Percentiles rank a stretch among this genome's conserved stretches.
These are phyloP conservation scores for Pseudois nayaur DNA, from an alignment of 2,113 vertebrate genomes.

Conservation along the genomic window DNA sequence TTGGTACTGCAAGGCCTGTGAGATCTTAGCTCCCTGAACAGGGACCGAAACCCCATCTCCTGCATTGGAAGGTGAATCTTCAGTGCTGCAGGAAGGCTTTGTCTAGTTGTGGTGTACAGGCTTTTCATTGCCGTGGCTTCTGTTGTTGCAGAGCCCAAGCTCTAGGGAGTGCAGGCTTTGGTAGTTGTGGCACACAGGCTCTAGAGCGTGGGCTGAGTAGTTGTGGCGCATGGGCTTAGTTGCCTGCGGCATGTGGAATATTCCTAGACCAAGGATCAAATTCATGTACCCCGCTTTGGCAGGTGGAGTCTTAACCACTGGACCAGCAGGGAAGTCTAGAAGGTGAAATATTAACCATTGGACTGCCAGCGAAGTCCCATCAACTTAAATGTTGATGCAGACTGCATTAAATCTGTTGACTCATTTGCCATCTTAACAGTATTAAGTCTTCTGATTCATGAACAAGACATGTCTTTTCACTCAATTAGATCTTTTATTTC, in stretches of 20 bases:
- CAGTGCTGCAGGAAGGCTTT: background rate
- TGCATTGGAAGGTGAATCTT: background rate
- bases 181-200: background rate
- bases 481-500: background rate
- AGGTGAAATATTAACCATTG: background rate
- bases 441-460: background rate
- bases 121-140: background rate
- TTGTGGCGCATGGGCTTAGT: background rate
- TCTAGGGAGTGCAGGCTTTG: background rate
- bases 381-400: background rate
- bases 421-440: background rate
- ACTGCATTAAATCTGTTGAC: background rate
- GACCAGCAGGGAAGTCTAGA: background rate
- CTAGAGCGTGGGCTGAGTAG: background rate
- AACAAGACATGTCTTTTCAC: background rate
- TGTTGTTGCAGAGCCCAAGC: background rate
- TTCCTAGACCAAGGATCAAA: background rate
- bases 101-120: background rate
- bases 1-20: background rate
- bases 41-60: background rate
- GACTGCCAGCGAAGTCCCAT: background rate
- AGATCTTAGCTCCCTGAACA: background rate
- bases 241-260: background rate
- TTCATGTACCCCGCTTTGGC: background rate
- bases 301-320: background rate